Percentiles rank a stretch among this genome's conserved stretches.
Evolutionary conservation across 2,113 vertebrate species (phyloP).

Genomic region (Dicentrarchus labrax): DNA sequence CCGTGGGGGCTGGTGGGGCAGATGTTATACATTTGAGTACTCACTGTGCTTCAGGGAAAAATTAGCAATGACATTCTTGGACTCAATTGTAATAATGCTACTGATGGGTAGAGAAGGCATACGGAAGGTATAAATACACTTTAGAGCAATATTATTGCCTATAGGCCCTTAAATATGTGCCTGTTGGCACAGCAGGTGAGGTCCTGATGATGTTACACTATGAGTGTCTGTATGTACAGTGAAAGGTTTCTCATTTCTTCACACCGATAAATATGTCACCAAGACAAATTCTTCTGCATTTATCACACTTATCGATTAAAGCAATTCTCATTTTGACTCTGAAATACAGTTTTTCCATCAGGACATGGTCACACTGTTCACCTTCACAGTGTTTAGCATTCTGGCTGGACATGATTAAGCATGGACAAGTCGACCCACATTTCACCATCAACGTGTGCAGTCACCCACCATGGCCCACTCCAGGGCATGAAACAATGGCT

Average conservation of each 20-base stretch:
- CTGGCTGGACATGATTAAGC: conserved; percentile 47
- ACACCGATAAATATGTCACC: conserved; percentile 4
- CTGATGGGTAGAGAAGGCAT: not conserved
- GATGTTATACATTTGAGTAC: conserved; percentile 24
- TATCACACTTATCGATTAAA: conserved; percentile 41
- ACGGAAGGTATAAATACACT: not conserved
- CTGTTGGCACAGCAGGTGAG: not conserved
- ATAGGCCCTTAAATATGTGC: not conserved
- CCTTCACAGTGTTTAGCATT: conserved; percentile 66
- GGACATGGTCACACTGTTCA: conserved; percentile 48
- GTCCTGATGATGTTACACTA: conserved; percentile 10
- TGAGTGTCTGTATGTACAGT: not conserved
- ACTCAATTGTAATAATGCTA: conserved; percentile 1
- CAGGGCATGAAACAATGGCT: conserved; percentile 60
- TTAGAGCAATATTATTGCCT: not conserved
- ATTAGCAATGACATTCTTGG: not conserved
- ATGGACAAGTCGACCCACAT: conserved; percentile 28
- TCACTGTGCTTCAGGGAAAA: conserved; percentile 12
- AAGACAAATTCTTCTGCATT: conserved; percentile 29
- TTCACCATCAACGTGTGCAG: conserved; percentile 45
- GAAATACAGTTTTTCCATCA: conserved; percentile 35
- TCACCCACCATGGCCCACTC: conserved; percentile 41
- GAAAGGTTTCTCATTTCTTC: conserved; percentile 17
- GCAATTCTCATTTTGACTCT: conserved; percentile 43
- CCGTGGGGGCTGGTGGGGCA: not conserved